A percentile compares a stretch with the other conserved stretches of the same genome.
phyloP scores from a whole-genome alignment of 2,113 vertebrate species.

The Channa maculata region DNA sequence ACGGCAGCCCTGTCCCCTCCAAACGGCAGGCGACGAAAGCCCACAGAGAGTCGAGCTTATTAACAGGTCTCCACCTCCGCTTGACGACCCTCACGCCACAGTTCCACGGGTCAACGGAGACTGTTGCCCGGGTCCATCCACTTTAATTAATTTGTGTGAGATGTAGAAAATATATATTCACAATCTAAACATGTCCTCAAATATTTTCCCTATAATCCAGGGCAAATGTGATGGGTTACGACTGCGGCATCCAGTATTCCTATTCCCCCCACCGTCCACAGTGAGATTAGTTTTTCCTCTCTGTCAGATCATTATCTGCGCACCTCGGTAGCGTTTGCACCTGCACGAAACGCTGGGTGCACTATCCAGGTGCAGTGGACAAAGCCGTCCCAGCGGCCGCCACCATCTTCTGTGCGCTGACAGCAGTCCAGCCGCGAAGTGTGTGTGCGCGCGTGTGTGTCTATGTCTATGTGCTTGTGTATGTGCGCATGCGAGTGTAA shows the following conservation, averaged over 20 bases:
- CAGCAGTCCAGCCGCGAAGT: slow-evolving; percentile 44
- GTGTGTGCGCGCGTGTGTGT: slow-evolving; percentile 7
- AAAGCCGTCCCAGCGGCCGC: slow-evolving; percentile 43
- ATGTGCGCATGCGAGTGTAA: slow-evolving; percentile 5
- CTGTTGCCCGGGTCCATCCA: slow-evolving; percentile 43
- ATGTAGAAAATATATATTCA: neutral
- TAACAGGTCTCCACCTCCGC: slow-evolving; percentile 59
- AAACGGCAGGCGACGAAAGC: slow-evolving; percentile 47
- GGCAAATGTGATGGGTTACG: slow-evolving; percentile 16
- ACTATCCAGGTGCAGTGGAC: slow-evolving; percentile 46
- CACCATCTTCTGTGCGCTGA: slow-evolving; percentile 73
- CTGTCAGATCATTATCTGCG: slow-evolving; percentile 24
- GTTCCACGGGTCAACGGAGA: slow-evolving; percentile 60
- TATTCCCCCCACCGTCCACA: slow-evolving; percentile 27
- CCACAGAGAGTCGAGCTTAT: slow-evolving; percentile 55
- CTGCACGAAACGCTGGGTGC: slow-evolving; percentile 22
- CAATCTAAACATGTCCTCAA: slow-evolving; percentile 29
- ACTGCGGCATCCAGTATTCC: slow-evolving; percentile 25
- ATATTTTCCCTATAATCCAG: slow-evolving; percentile 31
- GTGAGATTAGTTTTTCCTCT: slow-evolving; percentile 1
- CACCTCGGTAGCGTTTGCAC: slow-evolving; percentile 27
- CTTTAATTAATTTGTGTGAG: slow-evolving; percentile 45
- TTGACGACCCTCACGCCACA: slow-evolving; percentile 34
- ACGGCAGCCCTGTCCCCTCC: slow-evolving; percentile 34
- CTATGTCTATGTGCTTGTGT: slow-evolving; percentile 10